Base-by-base conservation (phyloP, 2,113 vertebrate species). In the Xenopus borealis region DNA sequence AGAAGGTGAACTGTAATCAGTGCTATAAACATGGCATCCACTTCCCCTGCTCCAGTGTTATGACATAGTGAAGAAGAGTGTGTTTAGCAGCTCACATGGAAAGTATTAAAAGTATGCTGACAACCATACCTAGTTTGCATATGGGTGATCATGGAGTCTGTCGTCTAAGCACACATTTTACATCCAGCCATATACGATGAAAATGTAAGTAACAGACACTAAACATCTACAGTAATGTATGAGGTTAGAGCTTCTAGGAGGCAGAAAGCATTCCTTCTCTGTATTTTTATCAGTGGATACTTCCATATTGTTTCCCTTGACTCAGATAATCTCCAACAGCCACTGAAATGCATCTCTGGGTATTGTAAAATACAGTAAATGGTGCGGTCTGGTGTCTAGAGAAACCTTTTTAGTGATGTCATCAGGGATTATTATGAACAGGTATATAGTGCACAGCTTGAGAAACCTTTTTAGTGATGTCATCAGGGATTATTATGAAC, bases 71-170 rank as follows among this genome's bases (percentile, higher is more conserved):
- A 17, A 68, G 16, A 17, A 62, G 16, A 19, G 59, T 44, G 66
- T 68, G 53, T 66, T 58, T 66, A 74, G 46, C 72, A 59, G 53
- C 40, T 66, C 13, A 13, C 33, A 13, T 67, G 72, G 72, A 74
- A 74, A 74, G 19, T 74, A 74, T 74, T 66, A 58, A 10, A 74
- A 59, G 63, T 58, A 74, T 74, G 72, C 64, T 74, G 53, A 52
- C 65, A 66, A 16, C 63, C 12, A 58, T 66, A 57, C 23, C 33
- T 59, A 58, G 72, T 74, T 74, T 66, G 53, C 63, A 59, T 67
- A 74, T 66, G 52, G 72, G 11, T 74, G 53, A 45, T 59, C 66
- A 74, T 66, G 53, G 45, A 3, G 12, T 27, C 46, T 4, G 58
- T 66, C 12, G 16, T 73, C 62, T 23, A 33, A 23, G 55, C 50